Conservation (phyloP, 1,140 invertebrate genomes). For the Lordiphosa mommai region DNA sequence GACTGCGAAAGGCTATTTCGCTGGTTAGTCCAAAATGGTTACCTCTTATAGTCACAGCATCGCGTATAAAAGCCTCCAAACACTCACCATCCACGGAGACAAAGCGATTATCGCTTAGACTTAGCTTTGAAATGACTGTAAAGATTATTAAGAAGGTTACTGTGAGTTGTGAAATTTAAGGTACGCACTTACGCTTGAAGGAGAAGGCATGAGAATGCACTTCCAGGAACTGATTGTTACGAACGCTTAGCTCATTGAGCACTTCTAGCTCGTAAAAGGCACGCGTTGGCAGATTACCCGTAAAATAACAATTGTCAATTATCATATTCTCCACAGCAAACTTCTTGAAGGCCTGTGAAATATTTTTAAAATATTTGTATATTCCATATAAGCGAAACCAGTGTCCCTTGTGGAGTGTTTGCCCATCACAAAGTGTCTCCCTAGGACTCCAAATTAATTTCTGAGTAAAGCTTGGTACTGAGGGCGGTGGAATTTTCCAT, state of each 20-base stretch:
- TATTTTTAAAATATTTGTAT: too few relatives aligned
- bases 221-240: conserved; percentile 82
- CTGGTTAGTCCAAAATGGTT: conserved; percentile 68
- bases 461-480: too few relatives aligned
- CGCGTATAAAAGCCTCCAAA: conserved; percentile 61
- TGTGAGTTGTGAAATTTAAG: not conserved
- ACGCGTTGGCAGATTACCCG: conserved; percentile 83
- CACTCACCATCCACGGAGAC: conserved; percentile 62
- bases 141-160: not conserved
- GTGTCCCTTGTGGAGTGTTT: too few relatives aligned
- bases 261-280: conserved; percentile 87
- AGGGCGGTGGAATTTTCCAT: too few relatives aligned
- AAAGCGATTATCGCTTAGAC: conserved; percentile 62
- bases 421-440: too few relatives aligned
- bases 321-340: conserved; percentile 85
- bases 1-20: conserved; percentile 64
- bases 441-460: too few relatives aligned
- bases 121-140: conserved; percentile 65
- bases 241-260: conserved; percentile 83
- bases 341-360: conserved; percentile 86
- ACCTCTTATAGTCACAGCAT: conserved; percentile 50
- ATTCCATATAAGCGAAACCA: too few relatives aligned
- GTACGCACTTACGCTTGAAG: conserved; percentile 62
- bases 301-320: conserved; percentile 81
- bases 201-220: conserved; percentile 82